Conservation (phyloP, 1,140 invertebrate genomes). For the Drosophila melanogaster region Release_6_plus_ISO1_MT NT_033779.5:20351501-20352000, state of each 20-base stretch:
- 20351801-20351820: constrained; percentile 15
- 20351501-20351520: constrained; percentile 56
- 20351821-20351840: constrained; percentile 10
- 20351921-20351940: too few relatives aligned
- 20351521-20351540: constrained; percentile 58
- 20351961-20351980: too few relatives aligned
- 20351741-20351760: constrained; percentile 38
- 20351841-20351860: neutral
- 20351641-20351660: constrained; percentile 18
- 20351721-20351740: constrained; percentile 22
- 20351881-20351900: neutral
- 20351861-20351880: neutral
- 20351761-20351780: constrained; percentile 68
- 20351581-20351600: constrained; percentile 2
- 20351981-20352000: neutral
- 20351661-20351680: constrained; percentile 24
- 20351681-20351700: neutral
- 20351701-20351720: neutral
- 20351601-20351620: constrained; percentile 49
- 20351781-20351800: constrained; percentile 23
- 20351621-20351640: constrained; percentile 32
- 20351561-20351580: constrained; percentile 17
- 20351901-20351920: too few relatives aligned
- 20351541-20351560: constrained; percentile 78
- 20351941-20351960: too few relatives aligned